Percentiles rank a stretch among this genome's conserved stretches.
phyloP scores from a whole-genome alignment of 2,113 vertebrate species.

The Corythornis madagascariensis region DNA sequence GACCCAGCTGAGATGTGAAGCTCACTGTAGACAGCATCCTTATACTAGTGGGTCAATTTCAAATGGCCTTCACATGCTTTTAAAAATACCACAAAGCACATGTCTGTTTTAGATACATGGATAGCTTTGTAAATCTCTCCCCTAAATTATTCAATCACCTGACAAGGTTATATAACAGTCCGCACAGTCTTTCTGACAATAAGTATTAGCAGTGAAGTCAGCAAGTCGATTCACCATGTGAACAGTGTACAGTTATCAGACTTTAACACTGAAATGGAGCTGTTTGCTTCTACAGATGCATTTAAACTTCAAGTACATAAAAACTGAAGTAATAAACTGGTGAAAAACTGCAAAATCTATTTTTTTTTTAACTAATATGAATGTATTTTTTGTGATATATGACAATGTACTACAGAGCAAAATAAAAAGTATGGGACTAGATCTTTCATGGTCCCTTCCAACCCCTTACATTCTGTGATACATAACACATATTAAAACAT shows the following conservation, averaged over 20 bases:
- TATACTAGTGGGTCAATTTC: not conserved
- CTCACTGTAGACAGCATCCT: not conserved
- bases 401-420: not conserved
- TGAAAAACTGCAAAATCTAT: not conserved
- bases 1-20: not conserved
- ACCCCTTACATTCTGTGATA: no score
- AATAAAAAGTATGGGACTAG: not conserved
- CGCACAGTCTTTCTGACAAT: not conserved
- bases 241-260: not conserved
- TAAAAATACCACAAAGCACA: not conserved
- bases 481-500: slow-evolving; percentile 17
- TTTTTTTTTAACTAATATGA: not conserved
- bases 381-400: slow-evolving; percentile 2
- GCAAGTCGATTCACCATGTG: not conserved
- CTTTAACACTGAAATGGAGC: not conserved
- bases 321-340: not conserved
- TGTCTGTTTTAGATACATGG: not conserved
- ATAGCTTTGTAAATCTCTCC: slow-evolving; percentile 24
- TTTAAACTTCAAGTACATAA: slow-evolving; percentile 40
- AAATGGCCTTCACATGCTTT: not conserved
- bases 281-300: not conserved
- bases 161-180: not conserved
- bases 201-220: slow-evolving; percentile 1
- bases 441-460: no score
- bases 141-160: slow-evolving; percentile 18